These are phyloP conservation scores for Apodemia duryi DNA, from an alignment of 2,888 invertebrate species.

Conservation along the genomic window DNA sequence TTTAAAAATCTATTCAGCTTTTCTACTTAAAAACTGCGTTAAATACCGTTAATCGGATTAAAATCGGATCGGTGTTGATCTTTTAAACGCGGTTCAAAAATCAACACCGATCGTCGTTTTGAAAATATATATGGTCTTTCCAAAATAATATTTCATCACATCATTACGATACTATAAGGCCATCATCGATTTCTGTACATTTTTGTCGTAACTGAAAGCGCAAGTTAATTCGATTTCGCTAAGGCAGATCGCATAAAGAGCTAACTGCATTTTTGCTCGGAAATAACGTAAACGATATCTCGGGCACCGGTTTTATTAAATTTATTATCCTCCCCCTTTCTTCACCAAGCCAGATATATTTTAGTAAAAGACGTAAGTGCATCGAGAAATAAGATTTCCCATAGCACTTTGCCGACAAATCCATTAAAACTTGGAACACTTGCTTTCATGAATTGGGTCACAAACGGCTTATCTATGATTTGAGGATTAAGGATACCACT, in stretches of 20 bases:
- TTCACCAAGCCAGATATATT: constrained; percentile 1
- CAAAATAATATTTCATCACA: no score
- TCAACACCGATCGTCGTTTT: no score
- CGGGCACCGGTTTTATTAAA: background rate
- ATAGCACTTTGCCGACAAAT: background rate
- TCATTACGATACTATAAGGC: no score
- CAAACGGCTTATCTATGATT: constrained; percentile 1
- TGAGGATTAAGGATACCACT: constrained; percentile 1
- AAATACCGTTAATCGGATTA: no score
- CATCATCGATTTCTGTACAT: no score
- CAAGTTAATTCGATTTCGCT: background rate
- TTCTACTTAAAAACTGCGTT: no score
- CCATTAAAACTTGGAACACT: background rate
- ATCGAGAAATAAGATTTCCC: background rate
- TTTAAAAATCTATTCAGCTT: no score
- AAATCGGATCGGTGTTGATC: no score
- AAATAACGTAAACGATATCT: background rate
- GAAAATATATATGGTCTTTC: no score
- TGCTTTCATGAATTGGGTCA: background rate
- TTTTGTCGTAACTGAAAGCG: background rate
- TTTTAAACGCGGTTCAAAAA: no score
- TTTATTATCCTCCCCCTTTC: background rate
- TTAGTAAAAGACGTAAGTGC: constrained; percentile 5
- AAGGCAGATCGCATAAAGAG: background rate
- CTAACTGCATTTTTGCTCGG: constrained; percentile 3